These are phyloP conservation scores for Chloroclystis v-ata DNA, from an alignment of 2,888 invertebrate species.

Conservation along the genomic window DNA sequence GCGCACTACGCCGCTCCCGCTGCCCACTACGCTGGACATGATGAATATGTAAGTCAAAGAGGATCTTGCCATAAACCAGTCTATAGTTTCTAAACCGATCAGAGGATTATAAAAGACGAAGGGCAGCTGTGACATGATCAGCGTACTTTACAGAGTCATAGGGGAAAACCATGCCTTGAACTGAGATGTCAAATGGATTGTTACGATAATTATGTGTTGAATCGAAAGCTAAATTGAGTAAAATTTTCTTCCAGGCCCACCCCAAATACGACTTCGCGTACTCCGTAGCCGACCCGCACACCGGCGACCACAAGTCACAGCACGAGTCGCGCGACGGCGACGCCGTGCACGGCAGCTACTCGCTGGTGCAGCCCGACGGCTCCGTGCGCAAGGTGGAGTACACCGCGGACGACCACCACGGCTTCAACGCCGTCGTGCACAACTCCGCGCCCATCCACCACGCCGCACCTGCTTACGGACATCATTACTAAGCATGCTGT, in stretches of 20 bases:
- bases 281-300: slow-evolving; percentile 75
- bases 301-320: slow-evolving; percentile 78
- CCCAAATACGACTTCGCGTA: slow-evolving; percentile 71
- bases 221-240: too few relatives aligned
- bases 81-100: too few relatives aligned
- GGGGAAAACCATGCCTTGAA: too few relatives aligned
- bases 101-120: too few relatives aligned
- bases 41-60: slow-evolving; percentile 35
- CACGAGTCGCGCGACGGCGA: slow-evolving; percentile 74
- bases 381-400: slow-evolving; percentile 73
- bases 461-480: slow-evolving; percentile 45
- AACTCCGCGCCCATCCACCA: slow-evolving; percentile 62
- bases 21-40: slow-evolving; percentile 37
- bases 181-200: too few relatives aligned
- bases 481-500: slow-evolving; percentile 47
- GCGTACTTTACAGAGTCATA: too few relatives aligned
- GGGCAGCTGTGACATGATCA: too few relatives aligned
- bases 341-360: slow-evolving; percentile 79
- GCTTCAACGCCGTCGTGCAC: slow-evolving; percentile 72
- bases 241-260: slow-evolving; percentile 41
- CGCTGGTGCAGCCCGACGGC: slow-evolving; percentile 73
- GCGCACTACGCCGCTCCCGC: slow-evolving; percentile 38
- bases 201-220: too few relatives aligned
- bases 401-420: slow-evolving; percentile 47
- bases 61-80: background rate